phyloP scores from a whole-genome alignment of 2,113 vertebrate genomes.

The Bubo bubo region DNA sequence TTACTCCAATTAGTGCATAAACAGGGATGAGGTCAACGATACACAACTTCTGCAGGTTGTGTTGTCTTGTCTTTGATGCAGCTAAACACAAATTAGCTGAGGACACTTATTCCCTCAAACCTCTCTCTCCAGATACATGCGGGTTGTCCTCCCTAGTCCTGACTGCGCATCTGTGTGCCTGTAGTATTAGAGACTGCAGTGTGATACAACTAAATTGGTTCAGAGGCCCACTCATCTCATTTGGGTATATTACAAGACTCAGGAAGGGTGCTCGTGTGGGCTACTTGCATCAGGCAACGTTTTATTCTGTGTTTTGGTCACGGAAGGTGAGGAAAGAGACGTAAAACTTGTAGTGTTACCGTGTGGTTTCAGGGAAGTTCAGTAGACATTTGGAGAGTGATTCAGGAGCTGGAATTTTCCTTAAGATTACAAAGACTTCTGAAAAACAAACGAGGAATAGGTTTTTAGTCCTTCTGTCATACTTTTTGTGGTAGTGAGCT shows the following conservation, averaged over 20 bases:
- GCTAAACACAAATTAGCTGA: not conserved
- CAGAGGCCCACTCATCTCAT: not conserved
- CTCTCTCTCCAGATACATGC: not conserved
- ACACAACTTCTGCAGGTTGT: not conserved
- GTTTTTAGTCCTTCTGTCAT: not conserved
- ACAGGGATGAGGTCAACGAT: not conserved
- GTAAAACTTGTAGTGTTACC: not conserved
- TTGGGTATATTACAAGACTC: fast-evolving
- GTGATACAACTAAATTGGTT: not conserved
- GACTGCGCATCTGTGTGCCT: not conserved
- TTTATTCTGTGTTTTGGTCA: not conserved
- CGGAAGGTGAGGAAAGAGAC: not conserved
- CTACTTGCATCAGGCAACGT: not conserved
- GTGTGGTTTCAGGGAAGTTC: not conserved
- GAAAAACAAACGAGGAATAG: not conserved
- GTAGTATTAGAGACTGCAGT: too few species aligned
- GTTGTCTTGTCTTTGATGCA: not conserved
- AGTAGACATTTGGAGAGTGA: not conserved
- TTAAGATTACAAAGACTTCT: not conserved
- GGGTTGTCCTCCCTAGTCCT: not conserved
- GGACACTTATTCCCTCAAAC: not conserved
- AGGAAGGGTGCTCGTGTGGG: not conserved
- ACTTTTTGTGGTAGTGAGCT: not conserved
- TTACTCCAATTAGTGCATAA: not conserved
- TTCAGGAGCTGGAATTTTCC: not conserved